Percentiles rank a stretch among this genome's conserved stretches.
Evolutionary conservation across 2,113 vertebrate genomes (phyloP).

Genomic region (Syngnathoides biaculeatus): DNA sequence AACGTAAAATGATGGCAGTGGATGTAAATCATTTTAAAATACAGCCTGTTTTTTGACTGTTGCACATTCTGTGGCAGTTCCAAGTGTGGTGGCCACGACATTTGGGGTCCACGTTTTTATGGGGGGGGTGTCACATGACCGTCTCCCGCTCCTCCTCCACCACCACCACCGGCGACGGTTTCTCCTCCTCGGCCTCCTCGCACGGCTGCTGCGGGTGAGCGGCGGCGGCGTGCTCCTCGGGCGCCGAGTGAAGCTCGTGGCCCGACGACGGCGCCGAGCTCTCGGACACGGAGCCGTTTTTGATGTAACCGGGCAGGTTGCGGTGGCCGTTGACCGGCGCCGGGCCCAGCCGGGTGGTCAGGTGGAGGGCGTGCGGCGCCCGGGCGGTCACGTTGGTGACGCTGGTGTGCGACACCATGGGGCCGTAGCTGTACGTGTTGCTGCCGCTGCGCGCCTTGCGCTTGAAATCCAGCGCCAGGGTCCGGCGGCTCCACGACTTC

Average conservation of each 20-base stretch:
- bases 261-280: constrained; percentile 85
- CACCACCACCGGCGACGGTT: constrained; percentile 76
- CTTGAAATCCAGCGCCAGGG: constrained; percentile 93
- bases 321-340: constrained; percentile 85
- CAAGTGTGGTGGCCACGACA: constrained; percentile 25
- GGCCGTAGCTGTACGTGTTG: constrained; percentile 95
- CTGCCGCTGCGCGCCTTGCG: constrained; percentile 94
- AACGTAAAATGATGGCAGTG: constrained; percentile 35
- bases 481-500: constrained; percentile 95
- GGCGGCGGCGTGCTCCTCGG: constrained; percentile 83
- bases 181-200: constrained; percentile 74
- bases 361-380: constrained; percentile 81
- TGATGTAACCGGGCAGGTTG: constrained; percentile 85
- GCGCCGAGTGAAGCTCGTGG: constrained; percentile 82
- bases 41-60: constrained; percentile 39
- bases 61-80: constrained; percentile 47
- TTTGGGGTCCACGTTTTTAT: constrained; percentile 1
- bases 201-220: constrained; percentile 74
- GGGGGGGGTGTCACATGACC: constrained; percentile 81
- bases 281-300: constrained; percentile 87
- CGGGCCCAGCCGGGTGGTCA: constrained; percentile 83
- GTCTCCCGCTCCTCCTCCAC: constrained; percentile 93
- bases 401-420: constrained; percentile 98
- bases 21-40: constrained; percentile 13
- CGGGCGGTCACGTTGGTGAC: constrained; percentile 91